Evolutionary conservation across 2,797 vertebrate species (phyloP), one percentile per base, ranked within the genome.

Genomic region (Novumbra hubbsi): DNA sequence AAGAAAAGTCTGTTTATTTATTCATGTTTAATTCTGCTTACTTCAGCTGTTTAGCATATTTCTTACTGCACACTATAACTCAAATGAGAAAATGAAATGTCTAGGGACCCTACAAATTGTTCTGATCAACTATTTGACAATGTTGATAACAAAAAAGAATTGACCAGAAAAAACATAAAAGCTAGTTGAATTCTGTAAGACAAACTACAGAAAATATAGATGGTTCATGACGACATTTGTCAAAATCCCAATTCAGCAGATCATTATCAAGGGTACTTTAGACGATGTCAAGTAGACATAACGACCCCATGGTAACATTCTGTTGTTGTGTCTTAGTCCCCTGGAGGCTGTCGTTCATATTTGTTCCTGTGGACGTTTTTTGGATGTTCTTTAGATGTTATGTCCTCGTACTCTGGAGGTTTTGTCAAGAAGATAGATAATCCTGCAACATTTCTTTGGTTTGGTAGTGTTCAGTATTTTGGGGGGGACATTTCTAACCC

Each of bases 101-200:
- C 68, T 24, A 49, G 21, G 24, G 12, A 28, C 14, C 16, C 21
- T 24, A 41, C 38, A 38, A 24, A 48, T 17, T 8, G 11, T 4
- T 3, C 41, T 34, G 24, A 27, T 12, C 48, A 69, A 69, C 68
- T 49, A 16, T 69, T 45, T 48, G 41, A 45, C 67, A 45, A 12
- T 15, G 21, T 4, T 65, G 65, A 79, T 21, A 79, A 41, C 57
- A 27, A 48, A 34, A 74, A 62, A 50, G 32, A 63, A 16, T 3
- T 68, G 72, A 69, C 69, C 55, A 69, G 55, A 75, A n/a, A 48
- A 68, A 41, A 68, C 48, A 41, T 34, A 7, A 4, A 38, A 38
- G 34, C n/a, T 55, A 7, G n/a, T 55, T 21, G 32, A 60, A 19
- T 49, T 62, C 21, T 28, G 11, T 28, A 62, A 27, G 21, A 27